Percentiles rank a stretch among this genome's conserved stretches.
phyloP scores from a whole-genome alignment of 92 coral and sea anemone genomes.

The Epizoanthus illoricatus region DNA sequence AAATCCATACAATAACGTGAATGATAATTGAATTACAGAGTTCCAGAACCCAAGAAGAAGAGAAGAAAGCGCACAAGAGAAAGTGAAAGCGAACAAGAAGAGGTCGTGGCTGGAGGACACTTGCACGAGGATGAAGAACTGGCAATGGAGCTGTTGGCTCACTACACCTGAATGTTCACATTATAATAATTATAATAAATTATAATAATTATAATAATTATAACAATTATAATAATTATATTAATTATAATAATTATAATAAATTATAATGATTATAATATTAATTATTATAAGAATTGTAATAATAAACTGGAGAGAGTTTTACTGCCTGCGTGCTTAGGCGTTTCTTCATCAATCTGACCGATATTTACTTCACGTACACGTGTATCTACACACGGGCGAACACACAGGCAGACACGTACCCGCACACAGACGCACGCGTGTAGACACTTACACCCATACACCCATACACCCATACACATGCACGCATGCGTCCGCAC shows the following conservation, averaged over 20 bases:
- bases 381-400: too few species aligned
- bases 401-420: too few species aligned
- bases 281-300: too few species aligned
- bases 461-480: too few species aligned
- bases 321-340: too few species aligned
- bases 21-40: background rate
- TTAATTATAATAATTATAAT: background rate
- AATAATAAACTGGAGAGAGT: too few species aligned
- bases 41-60: conserved; percentile 24
- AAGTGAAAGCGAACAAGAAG: conserved; percentile 2
- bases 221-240: background rate
- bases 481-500: too few species aligned
- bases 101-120: background rate
- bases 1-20: too few species aligned
- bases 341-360: too few species aligned
- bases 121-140: conserved; percentile 16
- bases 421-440: too few species aligned
- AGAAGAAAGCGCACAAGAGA: background rate
- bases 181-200: background rate
- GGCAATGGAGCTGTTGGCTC: conserved; percentile 10
- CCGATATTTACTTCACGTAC: too few species aligned
- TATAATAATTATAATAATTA: background rate
- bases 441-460: too few species aligned
- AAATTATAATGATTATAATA: background rate
- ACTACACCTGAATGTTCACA: background rate